These are phyloP conservation scores for Thaleichthys pacificus DNA, from an alignment of 2,797 vertebrate species.

Conservation along the genomic window DNA sequence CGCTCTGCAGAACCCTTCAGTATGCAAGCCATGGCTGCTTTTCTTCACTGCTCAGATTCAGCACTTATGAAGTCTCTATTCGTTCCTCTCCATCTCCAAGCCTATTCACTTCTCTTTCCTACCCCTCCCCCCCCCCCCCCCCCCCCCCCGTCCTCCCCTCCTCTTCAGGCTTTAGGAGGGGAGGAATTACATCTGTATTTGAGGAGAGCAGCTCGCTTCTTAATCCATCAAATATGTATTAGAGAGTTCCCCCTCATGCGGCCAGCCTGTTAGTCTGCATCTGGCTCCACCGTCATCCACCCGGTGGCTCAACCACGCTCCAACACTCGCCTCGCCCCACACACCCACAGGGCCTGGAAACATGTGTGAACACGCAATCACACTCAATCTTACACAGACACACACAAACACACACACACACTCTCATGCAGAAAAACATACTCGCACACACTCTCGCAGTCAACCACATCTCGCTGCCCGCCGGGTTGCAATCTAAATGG, in stretches of 20 bases:
- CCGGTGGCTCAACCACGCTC: not conserved
- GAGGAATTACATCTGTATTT: conserved; percentile 32
- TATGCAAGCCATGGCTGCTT: conserved; percentile 23
- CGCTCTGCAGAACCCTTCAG: not conserved
- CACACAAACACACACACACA: not conserved
- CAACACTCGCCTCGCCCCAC: not conserved
- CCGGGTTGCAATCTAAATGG: not conserved
- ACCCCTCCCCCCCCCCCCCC: not conserved
- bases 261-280: conserved; percentile 1
- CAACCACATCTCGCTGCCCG: not conserved
- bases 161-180: conserved; percentile 21
- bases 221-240: conserved; percentile 48
- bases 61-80: not conserved
- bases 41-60: not conserved
- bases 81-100: not conserved
- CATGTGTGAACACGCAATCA: not conserved
- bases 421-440: not conserved
- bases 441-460: too few relatives aligned
- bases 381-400: conserved; percentile 1
- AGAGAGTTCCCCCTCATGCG: conserved; percentile 29
- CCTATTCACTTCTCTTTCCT: not conserved
- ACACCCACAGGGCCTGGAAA: not conserved
- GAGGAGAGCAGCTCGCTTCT: conserved; percentile 33
- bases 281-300: not conserved
- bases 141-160: not conserved